These are phyloP conservation scores for Macrotis lagotis DNA, from an alignment of 2,113 vertebrate genomes.

Conservation along the genomic window DNA sequence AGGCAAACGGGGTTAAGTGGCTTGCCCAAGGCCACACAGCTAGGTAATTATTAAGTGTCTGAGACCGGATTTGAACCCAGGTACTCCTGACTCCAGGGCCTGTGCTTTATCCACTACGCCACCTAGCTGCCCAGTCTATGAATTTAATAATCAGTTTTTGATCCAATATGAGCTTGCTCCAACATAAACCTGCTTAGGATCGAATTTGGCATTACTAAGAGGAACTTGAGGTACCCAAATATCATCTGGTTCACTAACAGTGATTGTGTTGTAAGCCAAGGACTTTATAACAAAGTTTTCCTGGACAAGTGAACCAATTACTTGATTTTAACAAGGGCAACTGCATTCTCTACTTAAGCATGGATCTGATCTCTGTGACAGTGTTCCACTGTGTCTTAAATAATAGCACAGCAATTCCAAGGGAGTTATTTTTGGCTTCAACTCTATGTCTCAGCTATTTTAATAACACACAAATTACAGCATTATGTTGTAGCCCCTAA, in stretches of 20 bases:
- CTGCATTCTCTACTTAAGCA: constrained; percentile 23
- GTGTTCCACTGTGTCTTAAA: constrained; percentile 27
- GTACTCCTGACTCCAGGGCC: too few relatives aligned
- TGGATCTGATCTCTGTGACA: constrained; percentile 28
- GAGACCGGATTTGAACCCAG: too few relatives aligned
- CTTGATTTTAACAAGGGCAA: constrained; percentile 40
- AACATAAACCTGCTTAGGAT: background rate
- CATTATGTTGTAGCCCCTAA: constrained; percentile 2
- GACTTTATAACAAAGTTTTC: background rate
- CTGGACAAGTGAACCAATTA: background rate
- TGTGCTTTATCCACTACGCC: too few relatives aligned
- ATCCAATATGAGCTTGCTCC: background rate
- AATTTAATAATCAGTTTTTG: too few relatives aligned
- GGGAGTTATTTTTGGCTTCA: constrained; percentile 45
- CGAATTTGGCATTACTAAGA: background rate
- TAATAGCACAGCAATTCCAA: constrained; percentile 33
- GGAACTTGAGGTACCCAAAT: background rate
- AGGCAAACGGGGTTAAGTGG: too few relatives aligned
- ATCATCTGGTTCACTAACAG: background rate
- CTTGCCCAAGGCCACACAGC: too few relatives aligned
- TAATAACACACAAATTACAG: constrained; percentile 51
- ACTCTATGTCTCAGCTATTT: constrained; percentile 51
- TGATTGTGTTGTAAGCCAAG: background rate
- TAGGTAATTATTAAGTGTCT: too few relatives aligned
- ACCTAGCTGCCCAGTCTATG: too few relatives aligned